phyloP scores from a whole-genome alignment of 2,797 vertebrate species.

The Tenualosa ilisha region DNA sequence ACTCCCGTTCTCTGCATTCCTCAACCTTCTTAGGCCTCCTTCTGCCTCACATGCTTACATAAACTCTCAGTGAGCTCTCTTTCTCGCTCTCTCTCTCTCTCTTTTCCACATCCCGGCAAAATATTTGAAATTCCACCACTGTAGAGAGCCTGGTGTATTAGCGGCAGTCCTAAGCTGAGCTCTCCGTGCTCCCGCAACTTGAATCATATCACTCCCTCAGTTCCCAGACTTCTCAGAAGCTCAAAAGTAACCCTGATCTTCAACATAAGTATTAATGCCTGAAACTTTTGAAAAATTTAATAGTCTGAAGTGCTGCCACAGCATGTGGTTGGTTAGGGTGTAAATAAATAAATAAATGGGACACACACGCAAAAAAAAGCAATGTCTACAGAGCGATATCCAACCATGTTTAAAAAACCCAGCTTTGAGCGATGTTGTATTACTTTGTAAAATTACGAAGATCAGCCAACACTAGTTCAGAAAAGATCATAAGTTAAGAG shows the following conservation, averaged over 20 bases:
- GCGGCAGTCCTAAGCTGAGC: constrained; percentile 60
- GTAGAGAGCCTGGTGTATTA: constrained; percentile 56
- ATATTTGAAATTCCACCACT: constrained; percentile 77
- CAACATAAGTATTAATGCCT: constrained; percentile 43
- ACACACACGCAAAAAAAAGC: background rate
- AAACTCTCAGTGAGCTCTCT: constrained; percentile 70
- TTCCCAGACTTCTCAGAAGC: constrained; percentile 60
- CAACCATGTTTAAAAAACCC: constrained; percentile 6
- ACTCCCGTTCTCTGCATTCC: constrained; percentile 73
- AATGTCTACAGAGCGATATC: background rate
- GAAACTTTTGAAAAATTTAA: constrained; percentile 31
- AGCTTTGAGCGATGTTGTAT: constrained; percentile 18
- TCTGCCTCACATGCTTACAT: constrained; percentile 71
- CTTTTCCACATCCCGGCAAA: constrained; percentile 65
- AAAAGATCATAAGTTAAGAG: background rate
- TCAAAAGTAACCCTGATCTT: constrained; percentile 39
- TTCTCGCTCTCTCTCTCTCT: constrained; percentile 32
- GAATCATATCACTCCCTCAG: constrained; percentile 58
- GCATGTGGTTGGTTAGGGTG: constrained; percentile 27
- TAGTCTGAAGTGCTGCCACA: constrained; percentile 13
- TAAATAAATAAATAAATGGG: constrained; percentile 7
- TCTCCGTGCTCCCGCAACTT: constrained; percentile 59
- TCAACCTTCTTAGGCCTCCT: constrained; percentile 71
- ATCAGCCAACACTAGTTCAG: background rate
- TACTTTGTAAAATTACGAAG: constrained; percentile 32